Evolutionary conservation across 2,113 vertebrate species (phyloP), one percentile per base, ranked within the genome.

Genomic region (Aramus guarauna): DNA sequence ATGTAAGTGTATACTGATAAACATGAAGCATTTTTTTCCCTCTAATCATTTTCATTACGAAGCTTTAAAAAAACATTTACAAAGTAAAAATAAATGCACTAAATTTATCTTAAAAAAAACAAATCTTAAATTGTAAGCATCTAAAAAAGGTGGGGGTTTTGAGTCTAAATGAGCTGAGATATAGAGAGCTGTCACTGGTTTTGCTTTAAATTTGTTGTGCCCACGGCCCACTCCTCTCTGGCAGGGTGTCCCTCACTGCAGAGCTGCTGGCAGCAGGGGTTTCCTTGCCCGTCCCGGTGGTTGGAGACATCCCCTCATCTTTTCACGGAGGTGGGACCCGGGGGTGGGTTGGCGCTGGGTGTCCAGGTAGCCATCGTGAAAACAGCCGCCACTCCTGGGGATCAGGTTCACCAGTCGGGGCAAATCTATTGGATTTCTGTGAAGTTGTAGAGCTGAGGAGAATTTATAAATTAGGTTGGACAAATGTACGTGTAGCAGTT

Each of bases 41-140:
- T 64, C 39, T 50, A 71, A 90, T 89, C 1, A 55, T 87, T 92
- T 93, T 91, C 85, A 69, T 93, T 93, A 91, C 48, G 82, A 62
- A 85, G 48, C 37, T 59, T 96, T 26, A 52, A 82, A 91, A 88
- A 72, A 59, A 13, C 0, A 37, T 64, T 56, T 81, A 29, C 11
- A 64, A 71, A 50, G 27, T 63, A 81, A 50, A 47, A 86, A 63
- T 64, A 47, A 85, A 69, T 6, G 5, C 47, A 9, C 68, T 80
- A 74, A 72, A 76, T 85, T 68, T 75, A 34, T 85, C 73, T 55
- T 60, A 34, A 74, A 94, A 77, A 77, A 41, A 2, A 8, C 19
- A 72, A 78, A 23, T 58, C 12, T 88, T 39, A 59, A 78, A 52
- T 88, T 8, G 7, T 50, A 43, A 56, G 30, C 45, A 62, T 94